phyloP scores from a whole-genome alignment of 2,113 vertebrate species.

The Vulpes lagopus region DNA sequence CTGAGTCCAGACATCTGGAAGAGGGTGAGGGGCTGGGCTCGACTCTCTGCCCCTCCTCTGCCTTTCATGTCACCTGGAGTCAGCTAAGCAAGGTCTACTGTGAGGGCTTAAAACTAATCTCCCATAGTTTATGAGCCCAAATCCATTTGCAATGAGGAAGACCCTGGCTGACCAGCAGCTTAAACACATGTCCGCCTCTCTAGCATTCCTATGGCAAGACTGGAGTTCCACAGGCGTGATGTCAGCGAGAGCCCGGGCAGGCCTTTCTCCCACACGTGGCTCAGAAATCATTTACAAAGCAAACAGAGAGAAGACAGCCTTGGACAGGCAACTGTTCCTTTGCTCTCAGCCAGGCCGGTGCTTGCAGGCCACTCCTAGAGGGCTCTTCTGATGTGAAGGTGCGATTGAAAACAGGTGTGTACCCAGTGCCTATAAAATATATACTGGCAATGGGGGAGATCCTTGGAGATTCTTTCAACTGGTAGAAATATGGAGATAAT shows the following conservation, averaged over 20 bases:
- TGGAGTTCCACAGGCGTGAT: slow-evolving; percentile 87
- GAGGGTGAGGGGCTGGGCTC: not conserved
- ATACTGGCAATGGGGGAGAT: slow-evolving; percentile 86
- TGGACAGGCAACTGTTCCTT: slow-evolving; percentile 78
- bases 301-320: slow-evolving; percentile 86
- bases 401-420: slow-evolving; percentile 90
- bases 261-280: slow-evolving; percentile 83
- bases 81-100: slow-evolving; percentile 79
- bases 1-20: slow-evolving; percentile 76
- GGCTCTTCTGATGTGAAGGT: slow-evolving; percentile 86
- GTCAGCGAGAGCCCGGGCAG: slow-evolving; percentile 84
- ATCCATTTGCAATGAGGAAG: slow-evolving; percentile 87
- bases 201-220: slow-evolving; percentile 83
- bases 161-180: slow-evolving; percentile 84
- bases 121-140: slow-evolving; percentile 87
- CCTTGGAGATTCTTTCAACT: slow-evolving; percentile 85
- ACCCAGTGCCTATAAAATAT: slow-evolving; percentile 81
- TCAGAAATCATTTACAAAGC: slow-evolving; percentile 87
- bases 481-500: slow-evolving; percentile 84
- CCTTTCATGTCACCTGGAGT: slow-evolving; percentile 85
- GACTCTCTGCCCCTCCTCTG: slow-evolving; percentile 69
- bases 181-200: slow-evolving; percentile 82
- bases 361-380: slow-evolving; percentile 75
- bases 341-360: slow-evolving; percentile 72
- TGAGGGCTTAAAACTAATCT: slow-evolving; percentile 86